phyloP scores from a whole-genome alignment of 1,140 invertebrate genomes.

The Gryon sp. region DNA sequence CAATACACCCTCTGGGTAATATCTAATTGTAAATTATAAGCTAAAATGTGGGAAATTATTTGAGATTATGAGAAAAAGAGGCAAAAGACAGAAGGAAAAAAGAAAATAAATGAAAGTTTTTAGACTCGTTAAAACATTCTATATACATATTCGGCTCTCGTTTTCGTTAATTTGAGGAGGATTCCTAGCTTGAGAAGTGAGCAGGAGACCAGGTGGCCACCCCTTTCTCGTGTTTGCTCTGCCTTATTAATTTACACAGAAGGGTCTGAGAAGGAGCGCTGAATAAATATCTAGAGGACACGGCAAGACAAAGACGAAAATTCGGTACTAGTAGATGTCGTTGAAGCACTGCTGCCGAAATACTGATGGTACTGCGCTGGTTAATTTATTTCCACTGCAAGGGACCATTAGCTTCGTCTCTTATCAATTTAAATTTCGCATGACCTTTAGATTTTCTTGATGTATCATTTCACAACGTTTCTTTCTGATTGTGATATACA shows the following conservation, averaged over 20 bases:
- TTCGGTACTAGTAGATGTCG: slow-evolving; percentile 58
- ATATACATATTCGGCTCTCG: slow-evolving; percentile 64
- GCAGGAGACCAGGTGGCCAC: slow-evolving; percentile 62
- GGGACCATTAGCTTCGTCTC: slow-evolving; percentile 57
- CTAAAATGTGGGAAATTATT: slow-evolving; percentile 45
- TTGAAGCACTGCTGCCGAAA: slow-evolving; percentile 49
- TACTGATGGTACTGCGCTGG: slow-evolving; percentile 46
- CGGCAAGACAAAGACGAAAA: slow-evolving; percentile 62
- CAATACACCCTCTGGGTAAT: slow-evolving; percentile 15
- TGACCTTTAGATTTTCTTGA: slow-evolving; percentile 32
- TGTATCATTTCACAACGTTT: slow-evolving; percentile 12
- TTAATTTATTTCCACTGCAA: slow-evolving; percentile 63
- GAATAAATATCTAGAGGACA: slow-evolving; percentile 66
- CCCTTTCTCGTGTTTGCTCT: slow-evolving; percentile 66
- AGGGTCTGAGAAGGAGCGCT: slow-evolving; percentile 65
- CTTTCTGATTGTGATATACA: too few relatives aligned
- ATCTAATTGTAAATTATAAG: slow-evolving; percentile 39
- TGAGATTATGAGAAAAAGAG: slow-evolving; percentile 6
- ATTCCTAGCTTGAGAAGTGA: slow-evolving; percentile 52
- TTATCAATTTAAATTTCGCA: slow-evolving; percentile 50
- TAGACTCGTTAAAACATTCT: slow-evolving; percentile 57
- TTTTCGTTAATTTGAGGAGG: slow-evolving; percentile 64
- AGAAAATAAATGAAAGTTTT: slow-evolving; percentile 32
- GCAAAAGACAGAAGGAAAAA: background rate
- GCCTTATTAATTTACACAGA: slow-evolving; percentile 66